Evolutionary conservation across 1,140 invertebrate genomes (phyloP), one percentile per base, ranked within the genome.

Genomic region (Brachionus asplanchnoidis): DNA sequence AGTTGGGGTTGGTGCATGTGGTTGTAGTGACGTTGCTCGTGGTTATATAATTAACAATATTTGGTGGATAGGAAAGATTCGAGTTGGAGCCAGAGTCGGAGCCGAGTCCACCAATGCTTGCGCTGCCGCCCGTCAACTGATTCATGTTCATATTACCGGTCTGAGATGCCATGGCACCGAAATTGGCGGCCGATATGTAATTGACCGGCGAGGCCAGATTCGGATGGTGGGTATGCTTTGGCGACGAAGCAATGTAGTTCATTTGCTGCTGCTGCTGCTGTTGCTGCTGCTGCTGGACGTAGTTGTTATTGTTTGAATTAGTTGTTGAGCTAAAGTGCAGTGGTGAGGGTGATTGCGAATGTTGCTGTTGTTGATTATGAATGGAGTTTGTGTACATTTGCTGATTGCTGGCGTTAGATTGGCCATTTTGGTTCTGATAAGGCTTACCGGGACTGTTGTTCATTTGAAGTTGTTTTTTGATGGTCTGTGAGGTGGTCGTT

Each of bases 291-390:
- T 82, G 79, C 40, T 82, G 79, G 44, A 56, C 77, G 77, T 65
- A 56, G 36, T 60, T 60, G 36, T 65, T 65, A 17, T 56, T 60
- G 6, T 42, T 82, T 8, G 32, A 42, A 11, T 82, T 82, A 5
- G 36, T 82, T 12, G 53, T 65, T 65, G 79, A 65, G 79, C 53
- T 82, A 46, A 82, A 82, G 26, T 82, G 79, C 8, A 82, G 40
- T 17, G 79, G 79, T 17, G 79, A 82, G 7, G 79, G 79, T 23
- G 79, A 82, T 46, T 60, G 79, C 17, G 79, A 82, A 82, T 82
- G 79, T 77, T 46, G 73, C 11, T 46, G 73, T 23, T 46, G 73
- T 50, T 77, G 73, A 32, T 46, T 46, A 14, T 36, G 32, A 50
- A 44, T 23, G 11, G 70, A 42, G 36, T 77, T 77, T 26, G 73